Base-by-base conservation (phyloP, 2,888 invertebrate species). In the Chelonus formosanus region DNA sequence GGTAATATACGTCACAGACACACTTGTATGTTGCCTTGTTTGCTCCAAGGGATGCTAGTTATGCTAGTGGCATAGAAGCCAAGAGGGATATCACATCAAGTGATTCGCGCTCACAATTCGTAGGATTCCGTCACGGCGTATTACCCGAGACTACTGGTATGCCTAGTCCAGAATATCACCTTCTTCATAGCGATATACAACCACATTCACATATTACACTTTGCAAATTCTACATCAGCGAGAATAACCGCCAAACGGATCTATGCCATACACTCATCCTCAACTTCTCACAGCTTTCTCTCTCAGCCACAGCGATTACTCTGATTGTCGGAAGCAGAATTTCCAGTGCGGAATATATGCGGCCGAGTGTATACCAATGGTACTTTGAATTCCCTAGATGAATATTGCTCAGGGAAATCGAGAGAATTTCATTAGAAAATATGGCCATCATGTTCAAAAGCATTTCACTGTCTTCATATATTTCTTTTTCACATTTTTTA, bases 101-200 rank as follows among this genome's bases (percentile, higher is more conserved):
- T 35, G 47, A 10, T 48, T 48, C 20, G n/a, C 48, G 45, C n/a
- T 40, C 35, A 59, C 59, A 34, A 10, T 44, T 43, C 45, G 32
- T 44, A 32, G n/a, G 57, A 59, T 59, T 63, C 48, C 55, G 43
- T 45, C 47, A 10, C 45, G 20, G 58, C 58, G 47, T 34, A 58
- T 58, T 65, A 66, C 66, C 40, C 53, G 67, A 72, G 67, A 72
- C 67, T 73, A 74, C 66, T 71, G 72, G 69, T 69, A 72, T 70
- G 61, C 65, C 47, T 32, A 20, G 31, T 34, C 40, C 43, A 60
- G 31, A 48, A 52, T 52, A 48, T 40, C 50, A 20, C 40, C 10
- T 8, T 35, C 52, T 52, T 8, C 32, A 52, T 52, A 32, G 8
- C 52, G 32, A 54, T 50, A 50, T 50, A 43, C 47, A 58, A 10